phyloP scores from a whole-genome alignment of 2,113 vertebrate species.

The Tetrao urogallus region DNA sequence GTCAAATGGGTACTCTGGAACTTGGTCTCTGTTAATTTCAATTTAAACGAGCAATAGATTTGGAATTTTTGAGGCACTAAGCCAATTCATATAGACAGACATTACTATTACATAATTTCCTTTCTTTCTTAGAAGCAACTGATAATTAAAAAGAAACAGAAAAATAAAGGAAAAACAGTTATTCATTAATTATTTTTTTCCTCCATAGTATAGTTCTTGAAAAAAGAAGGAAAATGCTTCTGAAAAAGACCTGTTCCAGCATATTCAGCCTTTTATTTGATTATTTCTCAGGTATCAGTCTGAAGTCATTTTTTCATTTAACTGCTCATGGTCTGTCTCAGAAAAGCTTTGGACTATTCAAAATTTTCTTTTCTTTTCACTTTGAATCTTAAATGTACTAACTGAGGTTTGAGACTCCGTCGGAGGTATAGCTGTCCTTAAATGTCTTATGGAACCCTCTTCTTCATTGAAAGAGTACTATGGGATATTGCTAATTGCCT shows the following conservation, averaged over 20 bases:
- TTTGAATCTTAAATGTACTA: neutral
- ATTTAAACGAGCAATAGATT: neutral
- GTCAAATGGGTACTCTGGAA: neutral
- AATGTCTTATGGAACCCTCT: neutral
- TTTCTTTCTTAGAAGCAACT: neutral
- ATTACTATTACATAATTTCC: neutral
- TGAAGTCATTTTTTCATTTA: neutral
- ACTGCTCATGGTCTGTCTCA: accelerated
- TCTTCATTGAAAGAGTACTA: neutral
- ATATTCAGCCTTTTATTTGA: neutral
- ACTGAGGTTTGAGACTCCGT: neutral
- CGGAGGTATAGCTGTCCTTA: neutral
- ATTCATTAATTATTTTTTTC: neutral
- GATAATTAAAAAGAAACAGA: neutral
- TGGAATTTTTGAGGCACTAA: neutral
- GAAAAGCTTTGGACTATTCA: neutral
- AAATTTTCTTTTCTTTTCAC: neutral
- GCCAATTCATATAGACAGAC: neutral
- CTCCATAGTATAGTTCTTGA: neutral
- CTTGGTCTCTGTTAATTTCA: neutral
- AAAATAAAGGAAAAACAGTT: neutral
- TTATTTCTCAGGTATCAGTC: neutral
- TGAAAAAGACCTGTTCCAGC: neutral
- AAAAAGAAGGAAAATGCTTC: neutral
- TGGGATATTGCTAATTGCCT: accelerated